Base-by-base conservation (phyloP, 2,797 vertebrate genomes). In the Enteromius treurensis region DNA sequence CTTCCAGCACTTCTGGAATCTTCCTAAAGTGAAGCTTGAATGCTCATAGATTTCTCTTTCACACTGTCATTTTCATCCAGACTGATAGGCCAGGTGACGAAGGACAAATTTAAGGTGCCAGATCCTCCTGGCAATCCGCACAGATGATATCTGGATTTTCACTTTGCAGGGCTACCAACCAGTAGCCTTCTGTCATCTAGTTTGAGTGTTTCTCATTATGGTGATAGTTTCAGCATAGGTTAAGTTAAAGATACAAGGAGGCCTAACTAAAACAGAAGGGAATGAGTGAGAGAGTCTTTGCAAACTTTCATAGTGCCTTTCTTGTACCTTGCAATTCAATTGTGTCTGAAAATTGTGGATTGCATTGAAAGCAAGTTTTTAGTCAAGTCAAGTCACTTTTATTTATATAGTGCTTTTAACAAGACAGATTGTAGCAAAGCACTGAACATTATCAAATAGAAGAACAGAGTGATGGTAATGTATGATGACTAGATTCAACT, bases 1-100 rank as follows among this genome's bases (percentile, higher is more conserved):
- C 77, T 84, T 77, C 26, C 68, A 77, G 77, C 45, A n/a, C 58
- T 85, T 84, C 79, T 84, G 75, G 84, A 86, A 70, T 84, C 53
- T 49, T 75, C 70, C 40, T 64, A 68, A 81, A 74, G 21, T 53
- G 58, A 73, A 83, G 29, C 55, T 29, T 42, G 68, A 32, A 79
- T 21, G 29, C n/a, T 71, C 49, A 29, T 23, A 64, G 49, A 23
- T 70, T 80, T 80, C 15, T 29, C 10, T 70, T 71, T 71, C 53
- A 69, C 37, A 10, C 23, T 70, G 23, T 58, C 23, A 58, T 55
- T 70, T 58, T 60, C 34, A 42, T 70, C 15, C 78, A 70, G 51
- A 15, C 51, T 17, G 17, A 53, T 47, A 3, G 37, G 17, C 37
- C 51, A 58, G 45, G n/a, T n/a, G 79, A 19, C 0, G 0, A 45